Evolutionary conservation across 64 coral and sea anemone species (phyloP).

Genomic region (Astreopora myriophthalma): DNA sequence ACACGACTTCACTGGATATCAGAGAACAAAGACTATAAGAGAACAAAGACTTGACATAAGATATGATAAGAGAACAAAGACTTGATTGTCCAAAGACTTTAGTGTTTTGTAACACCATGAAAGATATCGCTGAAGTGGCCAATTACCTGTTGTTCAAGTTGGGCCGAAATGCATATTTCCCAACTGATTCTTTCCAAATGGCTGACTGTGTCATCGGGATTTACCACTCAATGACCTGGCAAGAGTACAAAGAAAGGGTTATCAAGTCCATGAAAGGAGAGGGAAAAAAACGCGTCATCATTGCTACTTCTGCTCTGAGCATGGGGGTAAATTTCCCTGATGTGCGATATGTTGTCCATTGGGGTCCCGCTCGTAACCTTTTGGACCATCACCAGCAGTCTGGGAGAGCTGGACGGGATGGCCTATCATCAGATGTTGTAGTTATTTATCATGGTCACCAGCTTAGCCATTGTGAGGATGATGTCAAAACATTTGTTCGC

Average conservation of each 20-base stretch:
- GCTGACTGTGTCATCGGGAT: slow-evolving; percentile 32
- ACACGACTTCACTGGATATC: background rate
- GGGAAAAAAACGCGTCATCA: slow-evolving; percentile 5
- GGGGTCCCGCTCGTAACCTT: background rate
- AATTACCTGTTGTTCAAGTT: slow-evolving; percentile 2
- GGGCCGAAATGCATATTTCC: background rate
- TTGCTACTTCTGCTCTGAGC: slow-evolving; percentile 46
- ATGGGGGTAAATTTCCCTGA: slow-evolving; percentile 7
- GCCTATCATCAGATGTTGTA: background rate
- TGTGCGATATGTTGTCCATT: too few relatives aligned
- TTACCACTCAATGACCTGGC: slow-evolving; percentile 35
- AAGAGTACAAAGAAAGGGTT: slow-evolving; percentile 26
- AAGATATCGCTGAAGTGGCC: slow-evolving; percentile 17
- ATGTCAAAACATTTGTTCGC: too few relatives aligned
- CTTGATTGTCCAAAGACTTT: background rate
- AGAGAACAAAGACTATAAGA: background rate
- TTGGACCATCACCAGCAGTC: slow-evolving; percentile 50
- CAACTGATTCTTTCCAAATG: too few relatives aligned
- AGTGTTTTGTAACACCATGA: slow-evolving; percentile 10
- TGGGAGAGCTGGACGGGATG: slow-evolving; percentile 45
- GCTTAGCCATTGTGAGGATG: too few relatives aligned
- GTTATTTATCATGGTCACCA: slow-evolving; percentile 34
- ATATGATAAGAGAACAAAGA: background rate
- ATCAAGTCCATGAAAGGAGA: background rate
- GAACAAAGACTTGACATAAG: background rate